These are phyloP conservation scores for Drymonia ruficornis DNA, from an alignment of 2,888 invertebrate genomes.

Conservation along the genomic window DNA sequence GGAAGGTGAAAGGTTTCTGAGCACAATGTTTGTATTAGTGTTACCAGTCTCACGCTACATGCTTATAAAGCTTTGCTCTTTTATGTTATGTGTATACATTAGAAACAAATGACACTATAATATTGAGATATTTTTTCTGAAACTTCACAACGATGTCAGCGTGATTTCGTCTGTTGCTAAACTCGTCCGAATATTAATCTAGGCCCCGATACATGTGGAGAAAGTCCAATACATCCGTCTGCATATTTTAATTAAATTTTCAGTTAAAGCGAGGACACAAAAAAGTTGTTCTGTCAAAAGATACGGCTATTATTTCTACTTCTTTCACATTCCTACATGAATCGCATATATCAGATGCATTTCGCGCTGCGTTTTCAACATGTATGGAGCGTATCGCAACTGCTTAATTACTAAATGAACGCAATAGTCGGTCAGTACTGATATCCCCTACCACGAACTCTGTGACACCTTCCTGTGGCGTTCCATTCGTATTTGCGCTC, in stretches of 20 bases:
- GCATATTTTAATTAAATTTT: conserved; percentile 6
- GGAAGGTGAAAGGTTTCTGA: conserved; percentile 68
- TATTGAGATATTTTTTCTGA: not conserved
- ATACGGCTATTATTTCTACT: conserved; percentile 5
- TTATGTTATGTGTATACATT: conserved; percentile 3
- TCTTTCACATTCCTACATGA: conserved; percentile 8
- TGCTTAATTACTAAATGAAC: conserved; percentile 38
- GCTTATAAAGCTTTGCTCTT: conserved; percentile 16
- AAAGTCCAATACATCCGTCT: conserved; percentile 10
- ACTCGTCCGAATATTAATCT: not conserved
- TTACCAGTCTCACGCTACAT: conserved; percentile 58
- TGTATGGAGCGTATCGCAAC: conserved; percentile 29
- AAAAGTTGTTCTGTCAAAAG: conserved; percentile 13
- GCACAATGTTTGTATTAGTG: conserved; percentile 45
- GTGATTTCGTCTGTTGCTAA: not conserved
- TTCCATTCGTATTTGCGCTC: conserved; percentile 4
- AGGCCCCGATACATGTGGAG: conserved; percentile 4
- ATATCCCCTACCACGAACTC: conserved; percentile 28
- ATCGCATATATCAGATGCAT: conserved; percentile 3
- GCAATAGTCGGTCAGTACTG: conserved; percentile 26
- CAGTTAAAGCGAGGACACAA: conserved; percentile 7
- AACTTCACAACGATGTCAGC: not conserved
- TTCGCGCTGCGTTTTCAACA: conserved; percentile 2
- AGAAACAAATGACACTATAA: not conserved
- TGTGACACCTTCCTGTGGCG: conserved; percentile 11